A percentile compares a stretch with the other conserved stretches of the same genome.
Conservation (phyloP, 64 coral and sea anemone genomes). For the Hydrozoanthus tunicans region DNA sequence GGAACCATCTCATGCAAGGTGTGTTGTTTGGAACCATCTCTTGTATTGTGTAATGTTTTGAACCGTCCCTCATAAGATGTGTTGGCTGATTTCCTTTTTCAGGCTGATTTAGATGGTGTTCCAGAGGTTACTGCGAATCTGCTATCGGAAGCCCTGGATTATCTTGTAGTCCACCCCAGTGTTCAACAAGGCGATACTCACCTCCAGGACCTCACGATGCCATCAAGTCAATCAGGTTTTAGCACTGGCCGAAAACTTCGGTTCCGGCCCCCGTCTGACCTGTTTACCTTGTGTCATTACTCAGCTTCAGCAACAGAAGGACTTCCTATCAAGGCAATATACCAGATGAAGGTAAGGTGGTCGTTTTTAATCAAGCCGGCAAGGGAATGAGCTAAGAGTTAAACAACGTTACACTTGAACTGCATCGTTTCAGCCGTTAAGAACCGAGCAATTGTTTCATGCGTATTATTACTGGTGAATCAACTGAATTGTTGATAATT, state of each 20-base stretch:
- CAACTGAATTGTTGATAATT: too few relatives aligned
- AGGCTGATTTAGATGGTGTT: slow-evolving; percentile 98
- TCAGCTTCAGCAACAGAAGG: slow-evolving; percentile 62
- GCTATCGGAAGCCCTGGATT: slow-evolving; percentile 70
- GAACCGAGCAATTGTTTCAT: too few relatives aligned
- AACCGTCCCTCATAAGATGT: too few relatives aligned
- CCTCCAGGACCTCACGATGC: slow-evolving; percentile 61
- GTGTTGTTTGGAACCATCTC: background rate
- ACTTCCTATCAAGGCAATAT: slow-evolving; percentile 88
- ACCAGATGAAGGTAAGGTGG: slow-evolving; percentile 77
- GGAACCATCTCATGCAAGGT: slow-evolving; percentile 82
- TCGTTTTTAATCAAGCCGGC: too few relatives aligned
- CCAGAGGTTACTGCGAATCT: slow-evolving; percentile 91
- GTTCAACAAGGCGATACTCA: slow-evolving; percentile 84
- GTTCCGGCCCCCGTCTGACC: slow-evolving; percentile 84
- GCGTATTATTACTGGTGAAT: too few relatives aligned
- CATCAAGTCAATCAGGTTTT: slow-evolving; percentile 46
- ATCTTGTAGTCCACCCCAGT: slow-evolving; percentile 91
- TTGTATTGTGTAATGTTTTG: too few relatives aligned
- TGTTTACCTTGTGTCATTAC: slow-evolving; percentile 90
- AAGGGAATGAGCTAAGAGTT: too few relatives aligned
- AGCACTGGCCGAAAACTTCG: slow-evolving; percentile 65
- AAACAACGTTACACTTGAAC: too few relatives aligned
- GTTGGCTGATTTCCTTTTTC: background rate
- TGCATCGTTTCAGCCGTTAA: too few relatives aligned